phyloP scores from a whole-genome alignment of 2,113 vertebrate species.

The Stegostoma tigrinum region DNA sequence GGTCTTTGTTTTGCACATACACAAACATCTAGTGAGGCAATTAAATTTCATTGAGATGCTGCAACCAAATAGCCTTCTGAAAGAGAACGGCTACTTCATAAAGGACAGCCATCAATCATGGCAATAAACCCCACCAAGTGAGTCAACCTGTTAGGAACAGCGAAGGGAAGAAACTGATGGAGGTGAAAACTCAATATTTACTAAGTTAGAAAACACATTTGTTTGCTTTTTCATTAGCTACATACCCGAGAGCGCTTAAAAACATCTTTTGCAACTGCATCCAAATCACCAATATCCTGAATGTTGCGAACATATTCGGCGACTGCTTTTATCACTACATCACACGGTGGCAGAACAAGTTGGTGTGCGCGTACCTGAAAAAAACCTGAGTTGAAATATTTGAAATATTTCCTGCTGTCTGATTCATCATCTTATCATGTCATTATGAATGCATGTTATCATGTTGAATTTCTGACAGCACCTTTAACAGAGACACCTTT shows the following conservation, averaged over 20 bases:
- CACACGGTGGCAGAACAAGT: conserved; percentile 86
- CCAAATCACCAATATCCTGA: conserved; percentile 76
- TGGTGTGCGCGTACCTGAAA: conserved; percentile 87
- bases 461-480: not conserved
- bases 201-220: not conserved
- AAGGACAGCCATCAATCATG: too few species aligned
- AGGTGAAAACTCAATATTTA: not conserved
- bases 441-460: not conserved
- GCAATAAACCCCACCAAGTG: not conserved
- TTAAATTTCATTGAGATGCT: not conserved
- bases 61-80: not conserved
- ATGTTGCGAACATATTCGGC: conserved; percentile 85
- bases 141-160: not conserved
- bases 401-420: not conserved
- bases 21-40: not conserved
- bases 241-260: conserved; percentile 88
- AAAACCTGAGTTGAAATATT: conserved; percentile 30
- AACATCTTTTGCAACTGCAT: conserved; percentile 85
- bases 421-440: not conserved
- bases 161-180: not conserved
- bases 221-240: not conserved
- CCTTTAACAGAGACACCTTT: not conserved
- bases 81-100: too few species aligned
- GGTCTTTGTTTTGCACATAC: not conserved
- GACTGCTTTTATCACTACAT: conserved; percentile 89